Percentiles rank a stretch among this genome's conserved stretches.
These are phyloP conservation scores for Progne subis DNA, from an alignment of 2,113 vertebrate species.

Conservation along the genomic window DNA sequence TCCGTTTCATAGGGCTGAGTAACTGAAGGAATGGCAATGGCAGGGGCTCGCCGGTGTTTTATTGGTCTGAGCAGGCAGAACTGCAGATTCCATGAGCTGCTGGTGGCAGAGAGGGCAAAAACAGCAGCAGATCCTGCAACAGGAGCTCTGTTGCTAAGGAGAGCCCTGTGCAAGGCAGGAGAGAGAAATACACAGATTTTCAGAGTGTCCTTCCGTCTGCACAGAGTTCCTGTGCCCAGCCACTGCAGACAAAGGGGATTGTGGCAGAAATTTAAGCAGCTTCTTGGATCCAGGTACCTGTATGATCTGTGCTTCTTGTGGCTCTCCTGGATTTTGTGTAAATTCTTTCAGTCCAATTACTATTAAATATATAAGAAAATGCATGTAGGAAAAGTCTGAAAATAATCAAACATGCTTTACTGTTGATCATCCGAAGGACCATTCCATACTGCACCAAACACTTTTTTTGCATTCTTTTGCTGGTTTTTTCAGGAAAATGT, in stretches of 20 bases:
- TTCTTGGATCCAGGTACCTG: background rate
- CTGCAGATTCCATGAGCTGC: background rate
- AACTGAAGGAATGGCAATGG: background rate
- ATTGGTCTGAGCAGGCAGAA: background rate
- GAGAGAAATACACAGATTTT: background rate
- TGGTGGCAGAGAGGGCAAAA: background rate
- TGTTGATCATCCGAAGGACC: background rate
- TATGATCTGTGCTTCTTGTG: background rate
- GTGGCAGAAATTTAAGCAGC: background rate
- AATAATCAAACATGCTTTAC: background rate
- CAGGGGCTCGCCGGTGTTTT: background rate
- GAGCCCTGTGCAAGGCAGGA: background rate
- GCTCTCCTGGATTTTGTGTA: background rate
- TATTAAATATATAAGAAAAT: background rate
- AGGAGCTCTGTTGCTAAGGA: conserved; percentile 10
- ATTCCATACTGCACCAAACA: background rate
- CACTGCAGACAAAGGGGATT: background rate
- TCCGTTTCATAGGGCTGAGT: rapidly evolving
- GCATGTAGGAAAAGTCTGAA: background rate
- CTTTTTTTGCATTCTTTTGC: background rate
- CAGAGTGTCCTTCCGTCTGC: background rate
- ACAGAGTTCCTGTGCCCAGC: background rate
- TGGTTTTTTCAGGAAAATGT: background rate
- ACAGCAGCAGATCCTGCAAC: background rate
- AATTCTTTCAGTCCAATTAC: background rate